A percentile compares a stretch with the other conserved stretches of the same genome.
These are phyloP conservation scores for Hephaestus fuliginosus DNA, from an alignment of 2,797 vertebrate species.

Conservation along the genomic window DNA sequence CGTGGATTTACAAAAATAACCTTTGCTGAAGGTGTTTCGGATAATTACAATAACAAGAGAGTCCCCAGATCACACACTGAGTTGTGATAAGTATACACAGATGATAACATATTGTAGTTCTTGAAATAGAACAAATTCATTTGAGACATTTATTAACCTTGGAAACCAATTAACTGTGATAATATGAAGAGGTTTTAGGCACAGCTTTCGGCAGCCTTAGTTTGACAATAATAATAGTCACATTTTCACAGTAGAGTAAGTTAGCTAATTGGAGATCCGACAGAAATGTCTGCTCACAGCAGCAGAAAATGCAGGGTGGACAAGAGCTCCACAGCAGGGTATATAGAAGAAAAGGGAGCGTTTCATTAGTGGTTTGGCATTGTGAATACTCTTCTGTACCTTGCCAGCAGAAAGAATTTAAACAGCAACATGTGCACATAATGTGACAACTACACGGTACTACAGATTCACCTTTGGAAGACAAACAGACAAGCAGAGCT, in stretches of 20 bases:
- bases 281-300: conserved; percentile 46
- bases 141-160: conserved; percentile 23
- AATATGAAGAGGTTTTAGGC: conserved; percentile 29
- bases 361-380: neutral
- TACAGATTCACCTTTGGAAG: conserved; percentile 40
- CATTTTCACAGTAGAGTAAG: conserved; percentile 63
- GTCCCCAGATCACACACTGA: neutral
- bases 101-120: conserved; percentile 19
- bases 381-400: no score
- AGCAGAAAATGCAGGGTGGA: conserved; percentile 25
- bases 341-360: conserved; percentile 10
- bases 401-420: neutral
- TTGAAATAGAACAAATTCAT: conserved; percentile 12
- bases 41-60: neutral
- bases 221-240: conserved; percentile 45
- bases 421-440: neutral
- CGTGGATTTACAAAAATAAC: neutral
- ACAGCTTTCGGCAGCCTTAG: conserved; percentile 19
- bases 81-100: neutral
- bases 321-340: conserved; percentile 2
- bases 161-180: conserved; percentile 54
- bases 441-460: neutral
- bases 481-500: conserved; percentile 44
- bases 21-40: neutral
- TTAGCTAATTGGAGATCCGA: conserved; percentile 57